Conservation (phyloP, 1,140 invertebrate genomes). For the Heterodera schachtii region DNA sequence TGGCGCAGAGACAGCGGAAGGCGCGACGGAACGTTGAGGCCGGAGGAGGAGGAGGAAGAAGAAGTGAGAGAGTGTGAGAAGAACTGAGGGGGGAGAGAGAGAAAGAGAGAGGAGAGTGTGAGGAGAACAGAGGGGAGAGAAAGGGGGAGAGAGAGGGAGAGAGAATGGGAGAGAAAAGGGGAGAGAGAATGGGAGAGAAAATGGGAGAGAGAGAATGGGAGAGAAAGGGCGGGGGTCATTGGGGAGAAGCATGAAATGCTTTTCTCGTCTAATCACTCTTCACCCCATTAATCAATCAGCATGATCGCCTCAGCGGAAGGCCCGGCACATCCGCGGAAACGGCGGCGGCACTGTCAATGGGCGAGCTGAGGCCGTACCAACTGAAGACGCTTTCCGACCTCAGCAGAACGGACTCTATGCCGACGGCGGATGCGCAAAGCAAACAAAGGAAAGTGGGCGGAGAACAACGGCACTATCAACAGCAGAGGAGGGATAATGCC, state of each 20-base stretch:
- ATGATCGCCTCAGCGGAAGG: not conserved
- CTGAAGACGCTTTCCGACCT: slow-evolving; percentile 2
- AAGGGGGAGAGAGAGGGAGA: too few relatives aligned
- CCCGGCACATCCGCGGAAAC: not conserved
- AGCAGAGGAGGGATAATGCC: not conserved
- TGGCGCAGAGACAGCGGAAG: not conserved
- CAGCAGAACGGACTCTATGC: not conserved
- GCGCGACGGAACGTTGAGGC: not conserved
- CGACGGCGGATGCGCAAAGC: not conserved
- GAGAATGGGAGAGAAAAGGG: too few relatives aligned
- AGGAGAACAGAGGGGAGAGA: too few relatives aligned
- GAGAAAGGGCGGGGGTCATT: too few relatives aligned
- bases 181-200: too few relatives aligned
- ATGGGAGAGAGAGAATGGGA: too few relatives aligned
- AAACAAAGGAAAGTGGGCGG: not conserved
- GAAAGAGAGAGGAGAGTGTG: too few relatives aligned
- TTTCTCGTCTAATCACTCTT: too few relatives aligned
- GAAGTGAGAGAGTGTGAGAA: not conserved
- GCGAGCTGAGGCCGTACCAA: slow-evolving; percentile 11
- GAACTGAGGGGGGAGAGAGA: not conserved
- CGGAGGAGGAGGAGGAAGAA: not conserved
- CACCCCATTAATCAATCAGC: too few relatives aligned
- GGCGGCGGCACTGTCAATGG: not conserved
- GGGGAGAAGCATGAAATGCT: too few relatives aligned
- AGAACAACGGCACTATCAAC: not conserved